These are phyloP conservation scores for Selene dorsalis DNA, from an alignment of 2,797 vertebrate species.

Conservation along the genomic window DNA sequence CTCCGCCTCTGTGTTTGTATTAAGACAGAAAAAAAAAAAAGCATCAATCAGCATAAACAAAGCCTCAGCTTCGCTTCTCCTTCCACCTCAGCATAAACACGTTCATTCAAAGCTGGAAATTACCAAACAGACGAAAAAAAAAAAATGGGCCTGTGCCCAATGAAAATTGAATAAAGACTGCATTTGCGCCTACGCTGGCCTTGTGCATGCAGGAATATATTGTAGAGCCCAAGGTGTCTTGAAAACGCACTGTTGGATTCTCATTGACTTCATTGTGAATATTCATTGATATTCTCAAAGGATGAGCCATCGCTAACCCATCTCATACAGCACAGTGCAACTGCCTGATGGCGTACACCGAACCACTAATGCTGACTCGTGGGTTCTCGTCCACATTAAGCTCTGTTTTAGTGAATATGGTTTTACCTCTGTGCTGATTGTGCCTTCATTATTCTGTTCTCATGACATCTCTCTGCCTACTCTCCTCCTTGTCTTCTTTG, in stretches of 20 bases:
- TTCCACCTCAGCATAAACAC: not conserved
- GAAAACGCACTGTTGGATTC: not conserved
- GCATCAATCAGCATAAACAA: not conserved
- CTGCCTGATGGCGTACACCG: slow-evolving; percentile 8
- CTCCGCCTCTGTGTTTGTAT: not conserved
- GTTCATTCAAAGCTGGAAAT: not conserved
- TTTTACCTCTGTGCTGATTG: not conserved
- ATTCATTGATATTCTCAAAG: slow-evolving; percentile 2
- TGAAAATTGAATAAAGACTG: not conserved
- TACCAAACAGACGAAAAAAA: not conserved
- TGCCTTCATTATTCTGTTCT: not conserved
- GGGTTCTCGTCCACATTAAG: slow-evolving; percentile 5
- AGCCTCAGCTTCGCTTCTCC: not conserved
- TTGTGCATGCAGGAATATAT: not conserved
- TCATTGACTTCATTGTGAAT: not conserved
- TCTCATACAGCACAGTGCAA: not conserved
- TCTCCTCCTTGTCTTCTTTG: not conserved
- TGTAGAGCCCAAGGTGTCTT: not conserved
- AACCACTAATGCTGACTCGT: not conserved
- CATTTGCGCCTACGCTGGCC: not conserved
- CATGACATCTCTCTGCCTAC: not conserved
- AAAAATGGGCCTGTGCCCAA: not conserved
- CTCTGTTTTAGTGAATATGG: not conserved
- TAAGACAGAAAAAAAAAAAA: not conserved
- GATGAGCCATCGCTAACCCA: not conserved